Evolutionary conservation across 2,888 invertebrate genomes (phyloP), one percentile per base, ranked within the genome.

Genomic region (Sinelater perroti): DNA sequence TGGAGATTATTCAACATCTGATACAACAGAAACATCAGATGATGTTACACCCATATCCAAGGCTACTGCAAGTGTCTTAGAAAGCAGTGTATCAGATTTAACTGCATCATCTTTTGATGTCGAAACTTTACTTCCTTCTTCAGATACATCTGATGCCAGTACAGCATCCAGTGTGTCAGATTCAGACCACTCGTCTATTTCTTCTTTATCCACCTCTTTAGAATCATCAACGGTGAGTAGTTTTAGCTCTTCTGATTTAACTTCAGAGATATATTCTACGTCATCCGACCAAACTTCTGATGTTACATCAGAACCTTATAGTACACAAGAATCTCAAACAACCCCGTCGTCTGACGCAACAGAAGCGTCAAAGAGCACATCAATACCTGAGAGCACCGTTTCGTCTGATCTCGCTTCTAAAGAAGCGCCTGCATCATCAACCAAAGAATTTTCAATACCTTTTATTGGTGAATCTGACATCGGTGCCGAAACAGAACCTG

Each of bases 131-230:
- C n/a, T n/a, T n/a, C n/a, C n/a, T n/a, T n/a, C n/a, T 20, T 50
- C 61, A 17, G 61, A 61, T 24, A 30, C 44, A 14, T 51, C 58
- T 10, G 18, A 31, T 26, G 24, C n/a, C 20, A 47, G 44, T 10
- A 56, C 63, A 20, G 56, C 18, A 24, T 42, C 60, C 18, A 28
- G 47, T 7, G 30, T 20, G 42, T 53, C 54, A 51, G 65, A 58
- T 24, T 11, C 52, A 10, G 7, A 5, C 7, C n/a, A n/a, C n/a
- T n/a, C n/a, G n/a, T n/a, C n/a, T n/a, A n/a, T n/a, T n/a, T n/a
- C n/a, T n/a, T n/a, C n/a, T n/a, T n/a, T n/a, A n/a, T n/a, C n/a
- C n/a, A n/a, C n/a, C n/a, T n/a, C n/a, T n/a, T n/a, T n/a, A n/a
- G n/a, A n/a, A n/a, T n/a, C n/a, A n/a, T n/a, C n/a, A n/a, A n/a